Conservation (phyloP, 2,888 invertebrate genomes). For the Drosophila recens region DNA sequence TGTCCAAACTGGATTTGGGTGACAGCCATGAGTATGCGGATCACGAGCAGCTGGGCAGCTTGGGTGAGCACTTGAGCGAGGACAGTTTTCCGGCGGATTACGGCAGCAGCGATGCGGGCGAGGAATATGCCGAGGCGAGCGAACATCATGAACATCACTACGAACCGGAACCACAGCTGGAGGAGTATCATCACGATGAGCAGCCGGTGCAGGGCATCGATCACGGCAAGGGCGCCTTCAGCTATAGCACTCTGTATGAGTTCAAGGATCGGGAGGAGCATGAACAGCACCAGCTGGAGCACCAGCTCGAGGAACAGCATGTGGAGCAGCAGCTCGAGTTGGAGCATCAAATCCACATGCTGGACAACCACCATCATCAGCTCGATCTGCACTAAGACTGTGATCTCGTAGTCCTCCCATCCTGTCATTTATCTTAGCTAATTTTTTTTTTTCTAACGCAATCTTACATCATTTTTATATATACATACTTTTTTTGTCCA, state of each 20-base stretch:
- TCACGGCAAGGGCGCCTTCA: constrained; percentile 84
- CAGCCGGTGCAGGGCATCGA: constrained; percentile 82
- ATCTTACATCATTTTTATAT: constrained; percentile 1
- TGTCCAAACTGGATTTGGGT: constrained; percentile 62
- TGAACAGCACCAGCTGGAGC: constrained; percentile 62
- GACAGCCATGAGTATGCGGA: constrained; percentile 40
- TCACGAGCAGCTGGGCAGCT: constrained; percentile 65
- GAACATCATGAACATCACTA: constrained; percentile 65
- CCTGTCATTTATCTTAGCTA: constrained; percentile 32
- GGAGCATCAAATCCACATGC: constrained; percentile 48
- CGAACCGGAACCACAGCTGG: constrained; percentile 31
- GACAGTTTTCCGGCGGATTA: constrained; percentile 76
- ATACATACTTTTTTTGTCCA: constrained; percentile 29
- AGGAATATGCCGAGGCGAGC: constrained; percentile 72
- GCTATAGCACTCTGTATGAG: constrained; percentile 83
- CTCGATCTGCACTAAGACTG: constrained; percentile 52
- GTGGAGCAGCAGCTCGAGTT: constrained; percentile 62
- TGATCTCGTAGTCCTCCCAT: constrained; percentile 23
- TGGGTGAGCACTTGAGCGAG: constrained; percentile 77
- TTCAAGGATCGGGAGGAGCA: constrained; percentile 77
- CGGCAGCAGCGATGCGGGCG: constrained; percentile 63
- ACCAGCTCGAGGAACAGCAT: constrained; percentile 62
- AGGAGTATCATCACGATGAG: constrained; percentile 52
- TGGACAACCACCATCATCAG: constrained; percentile 30
- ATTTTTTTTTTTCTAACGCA: constrained; percentile 38